A percentile compares a stretch with the other conserved stretches of the same genome.
Conservation (phyloP, 2,888 invertebrate species). For the Macropis europaea region DNA sequence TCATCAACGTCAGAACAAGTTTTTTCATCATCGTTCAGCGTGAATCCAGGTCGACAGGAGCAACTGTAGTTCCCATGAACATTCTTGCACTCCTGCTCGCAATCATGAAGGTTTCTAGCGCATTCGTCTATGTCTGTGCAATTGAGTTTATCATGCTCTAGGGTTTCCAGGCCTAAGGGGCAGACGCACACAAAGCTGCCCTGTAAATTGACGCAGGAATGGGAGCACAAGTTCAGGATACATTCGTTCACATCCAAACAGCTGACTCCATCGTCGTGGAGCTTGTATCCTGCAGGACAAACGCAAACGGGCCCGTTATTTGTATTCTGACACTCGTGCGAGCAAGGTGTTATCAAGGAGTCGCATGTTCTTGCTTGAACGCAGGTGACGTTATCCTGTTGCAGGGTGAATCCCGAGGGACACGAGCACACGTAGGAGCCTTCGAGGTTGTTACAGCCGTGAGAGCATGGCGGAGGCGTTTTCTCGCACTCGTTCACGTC, state of each 20-base stretch:
- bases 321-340: conserved; percentile 69
- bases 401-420: conserved; percentile 75
- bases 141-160: conserved; percentile 55
- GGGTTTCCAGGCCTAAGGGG: conserved; percentile 75
- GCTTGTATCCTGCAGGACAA: conserved; percentile 81
- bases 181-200: conserved; percentile 81
- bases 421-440: conserved; percentile 80
- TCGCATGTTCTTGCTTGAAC: conserved; percentile 62
- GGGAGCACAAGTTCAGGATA: conserved; percentile 80
- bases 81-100: conserved; percentile 80
- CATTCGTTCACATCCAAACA: conserved; percentile 83
- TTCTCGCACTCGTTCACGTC: conserved; percentile 76
- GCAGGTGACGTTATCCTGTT: conserved; percentile 66
- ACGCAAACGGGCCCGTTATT: conserved; percentile 78
- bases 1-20: conserved; percentile 74
- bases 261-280: conserved; percentile 74
- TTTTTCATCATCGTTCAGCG: conserved; percentile 76
- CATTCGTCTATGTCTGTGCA: conserved; percentile 69
- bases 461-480: conserved; percentile 65
- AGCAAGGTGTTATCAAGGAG: conserved; percentile 56
- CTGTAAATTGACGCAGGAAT: conserved; percentile 81
- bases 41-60: conserved; percentile 79
- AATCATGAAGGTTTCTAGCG: conserved; percentile 54
- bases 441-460: conserved; percentile 68
- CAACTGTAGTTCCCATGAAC: conserved; percentile 81